Evolutionary conservation across 2,888 invertebrate species (phyloP).

Genomic region (Liposcelis brunnea): DNA sequence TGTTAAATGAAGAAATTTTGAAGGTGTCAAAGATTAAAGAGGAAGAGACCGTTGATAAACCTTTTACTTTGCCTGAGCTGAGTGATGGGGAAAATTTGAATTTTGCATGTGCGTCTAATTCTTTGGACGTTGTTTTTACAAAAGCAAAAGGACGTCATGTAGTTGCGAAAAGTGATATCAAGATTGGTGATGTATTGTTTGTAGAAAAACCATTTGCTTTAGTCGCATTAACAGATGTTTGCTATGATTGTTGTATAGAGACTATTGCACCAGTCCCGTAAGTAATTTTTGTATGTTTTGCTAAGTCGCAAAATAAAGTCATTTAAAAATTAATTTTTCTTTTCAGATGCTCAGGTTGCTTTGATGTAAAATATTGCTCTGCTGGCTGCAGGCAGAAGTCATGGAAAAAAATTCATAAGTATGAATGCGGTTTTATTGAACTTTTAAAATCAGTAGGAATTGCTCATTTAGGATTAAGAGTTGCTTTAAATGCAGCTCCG

Average conservation of each 20-base stretch:
- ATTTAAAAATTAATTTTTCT: conserved; percentile 12
- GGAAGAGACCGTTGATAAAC: too few species aligned
- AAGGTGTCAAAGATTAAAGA: too few species aligned
- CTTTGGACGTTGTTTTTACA: conserved; percentile 23
- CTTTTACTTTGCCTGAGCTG: too few species aligned
- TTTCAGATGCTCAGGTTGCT: conserved; percentile 47
- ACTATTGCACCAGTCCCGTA: conserved; percentile 45
- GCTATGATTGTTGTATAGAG: conserved; percentile 53
- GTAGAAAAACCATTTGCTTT: conserved; percentile 66
- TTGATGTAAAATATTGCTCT: conserved; percentile 49
- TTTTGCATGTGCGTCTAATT: background rate
- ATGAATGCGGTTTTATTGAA: conserved; percentile 50
- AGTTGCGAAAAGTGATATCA: conserved; percentile 36
- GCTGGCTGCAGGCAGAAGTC: conserved; percentile 40
- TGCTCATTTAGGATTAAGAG: conserved; percentile 56
- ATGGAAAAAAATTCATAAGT: conserved; percentile 40
- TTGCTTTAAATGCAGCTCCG: conserved; percentile 35
- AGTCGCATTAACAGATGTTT: conserved; percentile 35
- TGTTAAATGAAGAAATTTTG: too few species aligned
- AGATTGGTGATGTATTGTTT: conserved; percentile 55
- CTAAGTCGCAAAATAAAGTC: conserved; percentile 7
- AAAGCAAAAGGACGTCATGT: conserved; percentile 47
- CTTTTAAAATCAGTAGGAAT: conserved; percentile 57
- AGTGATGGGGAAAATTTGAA: background rate
- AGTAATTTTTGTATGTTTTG: conserved; percentile 23